Conservation (phyloP, 2,113 vertebrate species). For the Uropsilus gracilis region DNA sequence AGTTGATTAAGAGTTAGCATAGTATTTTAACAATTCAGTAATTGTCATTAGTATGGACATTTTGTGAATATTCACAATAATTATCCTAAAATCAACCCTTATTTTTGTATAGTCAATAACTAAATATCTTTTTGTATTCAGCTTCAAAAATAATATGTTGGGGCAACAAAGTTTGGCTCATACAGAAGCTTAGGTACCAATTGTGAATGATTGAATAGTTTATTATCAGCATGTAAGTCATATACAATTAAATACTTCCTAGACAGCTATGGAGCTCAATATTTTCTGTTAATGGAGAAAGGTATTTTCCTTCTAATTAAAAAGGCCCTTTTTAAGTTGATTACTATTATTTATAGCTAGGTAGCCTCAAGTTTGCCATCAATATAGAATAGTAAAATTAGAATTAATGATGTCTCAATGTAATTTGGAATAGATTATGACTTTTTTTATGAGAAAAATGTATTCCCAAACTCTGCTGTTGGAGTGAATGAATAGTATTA, state of each 20-base stretch:
- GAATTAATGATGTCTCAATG: slow-evolving; percentile 35
- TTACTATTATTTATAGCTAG: not conserved
- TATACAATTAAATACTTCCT: not conserved
- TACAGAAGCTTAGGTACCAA: not conserved
- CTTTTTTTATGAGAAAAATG: slow-evolving; percentile 25
- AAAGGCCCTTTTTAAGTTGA: slow-evolving; percentile 4
- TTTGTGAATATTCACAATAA: not conserved
- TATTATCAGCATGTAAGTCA: not conserved
- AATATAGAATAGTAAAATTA: not conserved
- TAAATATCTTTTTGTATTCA: not conserved
- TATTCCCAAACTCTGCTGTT: not conserved
- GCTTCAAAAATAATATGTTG: not conserved
- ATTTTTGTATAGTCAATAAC: not conserved
- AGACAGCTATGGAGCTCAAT: not conserved
- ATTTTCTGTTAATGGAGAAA: not conserved
- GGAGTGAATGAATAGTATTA: slow-evolving; percentile 38
- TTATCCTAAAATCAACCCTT: not conserved
- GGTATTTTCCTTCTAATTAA: slow-evolving; percentile 34
- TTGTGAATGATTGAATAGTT: not conserved
- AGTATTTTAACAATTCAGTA: not conserved
- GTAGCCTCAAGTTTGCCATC: not conserved
- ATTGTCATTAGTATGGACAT: not conserved
- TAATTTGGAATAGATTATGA: slow-evolving; percentile 42
- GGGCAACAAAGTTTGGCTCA: not conserved
- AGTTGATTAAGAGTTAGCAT: not conserved